These are phyloP conservation scores for Puma concolor DNA, from an alignment of 2,113 vertebrate genomes.

Conservation along the genomic window DNA sequence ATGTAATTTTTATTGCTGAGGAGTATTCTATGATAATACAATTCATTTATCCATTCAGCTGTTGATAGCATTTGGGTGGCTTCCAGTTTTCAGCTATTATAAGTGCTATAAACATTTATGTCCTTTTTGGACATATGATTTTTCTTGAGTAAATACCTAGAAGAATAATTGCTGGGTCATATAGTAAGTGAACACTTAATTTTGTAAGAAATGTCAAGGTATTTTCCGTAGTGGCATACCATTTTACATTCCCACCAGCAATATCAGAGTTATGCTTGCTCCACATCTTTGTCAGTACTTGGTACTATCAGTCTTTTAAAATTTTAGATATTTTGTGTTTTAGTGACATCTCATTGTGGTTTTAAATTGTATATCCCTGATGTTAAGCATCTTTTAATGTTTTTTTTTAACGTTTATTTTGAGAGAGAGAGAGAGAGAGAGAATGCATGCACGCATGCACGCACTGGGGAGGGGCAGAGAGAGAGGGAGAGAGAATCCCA, in stretches of 20 bases:
- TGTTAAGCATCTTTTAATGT: neutral
- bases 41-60: neutral
- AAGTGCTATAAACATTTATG: neutral
- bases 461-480: no score
- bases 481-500: no score
- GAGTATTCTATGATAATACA: neutral
- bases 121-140: neutral
- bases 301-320: neutral
- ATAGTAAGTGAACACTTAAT: neutral
- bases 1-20: neutral
- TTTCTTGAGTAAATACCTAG: neutral
- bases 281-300: neutral
- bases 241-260: neutral
- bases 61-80: neutral
- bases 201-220: neutral
- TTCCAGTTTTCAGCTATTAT: neutral
- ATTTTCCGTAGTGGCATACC: neutral
- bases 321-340: neutral
- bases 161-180: neutral
- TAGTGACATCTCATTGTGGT: neutral
- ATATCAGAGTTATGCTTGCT: neutral
- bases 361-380: conserved; percentile 40
- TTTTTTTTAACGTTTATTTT: neutral
- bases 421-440: no score
- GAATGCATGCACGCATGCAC: no score